Percentiles rank a stretch among this genome's conserved stretches.
phyloP scores from a whole-genome alignment of 2,113 vertebrate species.

The Chionis minor region DNA sequence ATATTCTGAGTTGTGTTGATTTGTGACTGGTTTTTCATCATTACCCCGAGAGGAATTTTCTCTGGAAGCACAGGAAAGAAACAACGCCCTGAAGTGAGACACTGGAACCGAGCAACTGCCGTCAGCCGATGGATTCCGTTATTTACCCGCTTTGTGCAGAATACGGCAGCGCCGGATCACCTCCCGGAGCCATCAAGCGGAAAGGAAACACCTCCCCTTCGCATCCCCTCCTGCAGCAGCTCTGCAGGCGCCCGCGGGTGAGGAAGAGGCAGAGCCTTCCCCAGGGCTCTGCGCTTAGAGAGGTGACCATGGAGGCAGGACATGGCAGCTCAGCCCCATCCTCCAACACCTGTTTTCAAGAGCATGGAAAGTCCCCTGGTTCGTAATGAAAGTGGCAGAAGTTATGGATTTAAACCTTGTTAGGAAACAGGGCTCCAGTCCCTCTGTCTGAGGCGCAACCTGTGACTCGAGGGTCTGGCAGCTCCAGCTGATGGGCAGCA shows the following conservation, averaged over 20 bases:
- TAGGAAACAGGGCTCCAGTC: neutral
- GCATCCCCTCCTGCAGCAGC: neutral
- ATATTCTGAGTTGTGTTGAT: conserved; percentile 32
- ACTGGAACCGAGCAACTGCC: conserved; percentile 1
- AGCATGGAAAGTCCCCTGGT: neutral
- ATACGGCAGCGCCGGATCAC: neutral
- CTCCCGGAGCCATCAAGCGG: neutral
- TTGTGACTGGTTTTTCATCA: conserved; percentile 46
- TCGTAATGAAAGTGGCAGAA: neutral
- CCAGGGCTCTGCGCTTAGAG: neutral
- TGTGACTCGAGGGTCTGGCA: neutral
- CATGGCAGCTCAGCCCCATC: neutral
- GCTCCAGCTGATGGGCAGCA: neutral
- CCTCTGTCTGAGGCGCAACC: neutral
- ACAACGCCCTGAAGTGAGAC: conserved; percentile 17
- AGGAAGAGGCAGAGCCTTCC: neutral
- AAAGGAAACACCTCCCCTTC: neutral
- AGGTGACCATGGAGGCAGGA: neutral
- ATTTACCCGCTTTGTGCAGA: neutral
- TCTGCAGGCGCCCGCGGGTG: neutral
- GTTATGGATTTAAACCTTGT: conserved; percentile 1
- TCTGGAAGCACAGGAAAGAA: conserved; percentile 4
- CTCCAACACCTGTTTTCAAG: neutral
- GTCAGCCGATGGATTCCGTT: neutral
- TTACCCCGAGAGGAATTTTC: conserved; percentile 10